Evolutionary conservation across 37 sponge, comb jelly and placozoan genomes (phyloP), one percentile per base, ranked within the genome.

Genomic region (Ianthella basta): DNA sequence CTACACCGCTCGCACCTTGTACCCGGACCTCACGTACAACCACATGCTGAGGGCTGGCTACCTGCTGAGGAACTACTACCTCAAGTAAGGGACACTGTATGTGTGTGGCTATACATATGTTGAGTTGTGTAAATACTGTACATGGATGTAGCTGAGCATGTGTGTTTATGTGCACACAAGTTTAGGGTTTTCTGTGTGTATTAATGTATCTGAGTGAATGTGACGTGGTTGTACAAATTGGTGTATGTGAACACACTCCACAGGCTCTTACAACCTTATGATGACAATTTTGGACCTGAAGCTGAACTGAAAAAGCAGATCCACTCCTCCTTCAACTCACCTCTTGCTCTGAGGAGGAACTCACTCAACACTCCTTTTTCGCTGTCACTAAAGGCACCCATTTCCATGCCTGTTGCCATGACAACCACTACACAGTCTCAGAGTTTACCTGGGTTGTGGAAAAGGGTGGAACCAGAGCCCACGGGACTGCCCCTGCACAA

Each of bases 41-140:
- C 78, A 75, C 23, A 75, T 50, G 54, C 38, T 75, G 54, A 75
- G 78, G 25, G 78, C 78, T 41, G 78, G 78, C 1, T 75, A 75
- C 53, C 44, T 75, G 53, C 25, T 75, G 78, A 39, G 78, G 25
- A 75, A 75, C 78, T 75, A 75, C 54, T 75, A 75, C 53, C 37
- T 75, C 50, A 75, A 75, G 78, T 44, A 44, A 44, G 50, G 50
- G 50, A 44, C 50, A 44, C 50, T 44, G 50, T 69, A 33, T 69
- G 70, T 69, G 70, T 30, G 70, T 30, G 35, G 8, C 33, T 69
- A 33, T 69, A 35, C 34, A 35, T 69, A 33, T 69, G 70, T 69
- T 30, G 12, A 35, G 10, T 29, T 69, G 70, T 69, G 70, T 69
- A 35, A 29, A 33, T 69, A 35, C n/a, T 69, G 70, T 69, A 35